Base-by-base conservation (phyloP, 1,140 invertebrate genomes). In the Muscidifurax raptorellus region DNA sequence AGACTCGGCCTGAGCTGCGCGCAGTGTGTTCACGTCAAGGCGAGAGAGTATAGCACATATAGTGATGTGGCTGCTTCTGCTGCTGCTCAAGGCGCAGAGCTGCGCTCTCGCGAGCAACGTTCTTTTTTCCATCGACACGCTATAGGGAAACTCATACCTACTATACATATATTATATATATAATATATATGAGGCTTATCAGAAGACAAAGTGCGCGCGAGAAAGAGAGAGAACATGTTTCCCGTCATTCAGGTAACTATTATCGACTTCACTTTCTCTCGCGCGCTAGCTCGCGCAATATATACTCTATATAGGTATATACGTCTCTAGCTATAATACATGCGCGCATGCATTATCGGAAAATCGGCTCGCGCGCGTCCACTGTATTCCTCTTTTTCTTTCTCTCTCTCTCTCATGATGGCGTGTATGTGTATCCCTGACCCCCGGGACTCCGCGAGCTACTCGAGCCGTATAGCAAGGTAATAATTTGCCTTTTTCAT, bases 191-290 rank as follows among this genome's bases (percentile, higher is more conserved):
- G n/a, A 66, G 10, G 25, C 52, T 59, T 59, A 59, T 59, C 52
- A 47, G 64, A 18, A 25, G 18, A 18, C 59, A 9, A n/a, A 32
- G 2, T n/a, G 59, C 52, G 28, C 15, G 59, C n/a, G 32, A 66
- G 0, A 25, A 40, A 44, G 36, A 72, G 71, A 44, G 30, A 71
- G 30, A 82, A 71, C 44, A 66, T 75, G 80, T 82, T 82, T 75
- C n/a, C 59, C 80, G 71, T 82, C 71, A 82, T 82, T 82, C 80
- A 82, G 80, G 80, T 82, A 82, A 82, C 71, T 32, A 59, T 59
- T 59, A 59, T 72, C 27, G 15, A 72, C 69, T 36, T 78, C 52
- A 32, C 76, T 78, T 66, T 78, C 76, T 78, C 30, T 78, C 52
- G 30, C 36, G 18, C 52, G 52, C 52, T 59, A 7, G 5, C 52